These are phyloP conservation scores for Leptinotarsa lineolata DNA, from an alignment of 1,140 invertebrate genomes.

Conservation along the genomic window DNA sequence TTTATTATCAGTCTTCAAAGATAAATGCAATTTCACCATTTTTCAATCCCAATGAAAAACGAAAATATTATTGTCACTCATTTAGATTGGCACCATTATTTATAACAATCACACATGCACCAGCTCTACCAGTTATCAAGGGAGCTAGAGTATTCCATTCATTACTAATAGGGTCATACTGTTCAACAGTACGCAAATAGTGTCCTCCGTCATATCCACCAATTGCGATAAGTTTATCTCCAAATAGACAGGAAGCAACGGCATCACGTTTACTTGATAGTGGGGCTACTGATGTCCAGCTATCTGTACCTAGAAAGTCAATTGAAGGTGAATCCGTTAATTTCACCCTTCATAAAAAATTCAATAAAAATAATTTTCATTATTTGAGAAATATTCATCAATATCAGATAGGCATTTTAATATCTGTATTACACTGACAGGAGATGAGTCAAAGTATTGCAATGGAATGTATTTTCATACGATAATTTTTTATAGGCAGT, in stretches of 20 bases:
- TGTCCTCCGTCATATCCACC: conserved; percentile 96
- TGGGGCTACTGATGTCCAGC: conserved; percentile 87
- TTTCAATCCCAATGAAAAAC: neutral
- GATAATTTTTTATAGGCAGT: too few species aligned
- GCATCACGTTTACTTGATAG: conserved; percentile 87
- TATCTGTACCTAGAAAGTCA: conserved; percentile 66
- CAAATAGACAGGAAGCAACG: conserved; percentile 87
- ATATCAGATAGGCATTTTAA: too few species aligned
- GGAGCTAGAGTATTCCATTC: conserved; percentile 80
- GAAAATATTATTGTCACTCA: conserved; percentile 17
- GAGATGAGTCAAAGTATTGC: too few species aligned
- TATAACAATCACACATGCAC: conserved; percentile 81
- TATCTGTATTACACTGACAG: too few species aligned
- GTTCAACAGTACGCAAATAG: conserved; percentile 88
- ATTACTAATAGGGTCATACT: conserved; percentile 89
- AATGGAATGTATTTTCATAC: too few species aligned
- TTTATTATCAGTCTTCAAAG: neutral
- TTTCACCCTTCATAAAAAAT: too few species aligned
- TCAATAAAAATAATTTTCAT: too few species aligned
- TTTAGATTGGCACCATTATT: conserved; percentile 29
- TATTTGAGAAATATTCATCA: too few species aligned
- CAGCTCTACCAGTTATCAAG: conserved; percentile 79
- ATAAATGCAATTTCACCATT: conserved; percentile 1
- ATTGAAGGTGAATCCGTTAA: too few species aligned
- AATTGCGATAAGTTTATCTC: conserved; percentile 86